These are phyloP conservation scores for Plectus sambesii DNA, from an alignment of 1,140 invertebrate genomes.

Conservation along the genomic window DNA sequence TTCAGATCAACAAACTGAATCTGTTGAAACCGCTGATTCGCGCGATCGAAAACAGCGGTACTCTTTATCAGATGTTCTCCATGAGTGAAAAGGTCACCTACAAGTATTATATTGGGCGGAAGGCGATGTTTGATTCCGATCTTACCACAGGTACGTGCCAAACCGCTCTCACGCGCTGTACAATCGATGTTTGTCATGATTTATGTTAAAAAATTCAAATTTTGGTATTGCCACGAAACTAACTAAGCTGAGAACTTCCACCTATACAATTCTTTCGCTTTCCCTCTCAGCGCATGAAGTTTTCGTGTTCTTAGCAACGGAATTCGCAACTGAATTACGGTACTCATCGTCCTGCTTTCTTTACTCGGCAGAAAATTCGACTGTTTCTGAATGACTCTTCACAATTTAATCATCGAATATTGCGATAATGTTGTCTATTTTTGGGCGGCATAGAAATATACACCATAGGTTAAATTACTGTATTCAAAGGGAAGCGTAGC, in stretches of 20 bases:
- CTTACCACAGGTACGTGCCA: constrained; percentile 65
- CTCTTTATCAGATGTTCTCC: constrained; percentile 74
- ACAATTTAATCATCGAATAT: too few relatives aligned
- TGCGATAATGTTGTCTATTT: constrained; percentile 16
- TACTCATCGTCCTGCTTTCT: too few relatives aligned
- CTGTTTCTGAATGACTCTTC: too few relatives aligned
- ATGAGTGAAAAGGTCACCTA: constrained; percentile 74
- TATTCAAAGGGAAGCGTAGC: constrained; percentile 1
- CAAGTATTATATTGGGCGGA: constrained; percentile 78
- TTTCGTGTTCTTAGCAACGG: too few relatives aligned
- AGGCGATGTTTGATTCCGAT: constrained; percentile 95
- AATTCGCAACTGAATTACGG: too few relatives aligned
- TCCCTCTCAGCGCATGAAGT: too few relatives aligned
- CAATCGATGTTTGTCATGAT: too few relatives aligned
- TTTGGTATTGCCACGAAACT: too few relatives aligned
- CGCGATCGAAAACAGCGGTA: constrained; percentile 73
- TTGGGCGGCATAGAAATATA: not conserved
- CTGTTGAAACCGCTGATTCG: constrained; percentile 88
- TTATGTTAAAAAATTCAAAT: too few relatives aligned
- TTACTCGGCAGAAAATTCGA: too few relatives aligned
- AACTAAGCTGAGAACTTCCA: not conserved
- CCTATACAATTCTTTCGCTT: constrained; percentile 8
- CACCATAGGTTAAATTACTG: not conserved
- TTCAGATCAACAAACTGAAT: constrained; percentile 72
- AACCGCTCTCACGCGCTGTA: constrained; percentile 3